These are phyloP conservation scores for Lophochroa leadbeateri DNA, from an alignment of 2,113 vertebrate genomes.

Conservation along the genomic window DNA sequence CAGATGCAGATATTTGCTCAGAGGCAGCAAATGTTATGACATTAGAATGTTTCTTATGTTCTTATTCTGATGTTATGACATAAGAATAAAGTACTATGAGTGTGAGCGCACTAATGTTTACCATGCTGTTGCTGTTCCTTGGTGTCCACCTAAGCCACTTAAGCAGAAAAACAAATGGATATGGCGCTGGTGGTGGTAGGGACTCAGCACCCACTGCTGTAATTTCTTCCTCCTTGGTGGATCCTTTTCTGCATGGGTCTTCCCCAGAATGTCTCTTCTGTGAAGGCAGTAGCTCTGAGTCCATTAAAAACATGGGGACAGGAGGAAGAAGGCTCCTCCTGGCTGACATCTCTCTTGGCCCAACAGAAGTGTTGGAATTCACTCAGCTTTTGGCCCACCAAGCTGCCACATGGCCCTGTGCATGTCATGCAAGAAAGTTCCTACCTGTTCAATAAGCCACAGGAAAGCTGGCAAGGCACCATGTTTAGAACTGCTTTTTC, in stretches of 20 bases:
- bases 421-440: rapidly evolving
- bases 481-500: background rate
- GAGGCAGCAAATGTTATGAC: background rate
- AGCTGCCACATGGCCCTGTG: rapidly evolving
- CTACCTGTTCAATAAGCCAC: rapidly evolving
- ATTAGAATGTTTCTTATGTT: too few species aligned
- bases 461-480: background rate
- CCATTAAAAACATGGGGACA: background rate
- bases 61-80: too few species aligned
- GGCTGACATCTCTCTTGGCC: background rate
- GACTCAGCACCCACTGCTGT: background rate
- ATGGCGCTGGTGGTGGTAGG: rapidly evolving
- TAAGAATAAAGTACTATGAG: too few species aligned
- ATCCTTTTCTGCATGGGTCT: background rate
- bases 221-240: background rate
- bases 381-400: rapidly evolving
- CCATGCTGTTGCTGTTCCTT: background rate
- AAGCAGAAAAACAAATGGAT: background rate
- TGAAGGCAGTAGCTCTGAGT: background rate
- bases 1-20: too few species aligned
- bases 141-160: background rate
- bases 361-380: background rate
- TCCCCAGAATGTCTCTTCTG: too few species aligned
- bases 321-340: background rate
- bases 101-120: rapidly evolving